phyloP scores from a whole-genome alignment of 2,888 invertebrate genomes.

The Pegoplata infirma region DNA sequence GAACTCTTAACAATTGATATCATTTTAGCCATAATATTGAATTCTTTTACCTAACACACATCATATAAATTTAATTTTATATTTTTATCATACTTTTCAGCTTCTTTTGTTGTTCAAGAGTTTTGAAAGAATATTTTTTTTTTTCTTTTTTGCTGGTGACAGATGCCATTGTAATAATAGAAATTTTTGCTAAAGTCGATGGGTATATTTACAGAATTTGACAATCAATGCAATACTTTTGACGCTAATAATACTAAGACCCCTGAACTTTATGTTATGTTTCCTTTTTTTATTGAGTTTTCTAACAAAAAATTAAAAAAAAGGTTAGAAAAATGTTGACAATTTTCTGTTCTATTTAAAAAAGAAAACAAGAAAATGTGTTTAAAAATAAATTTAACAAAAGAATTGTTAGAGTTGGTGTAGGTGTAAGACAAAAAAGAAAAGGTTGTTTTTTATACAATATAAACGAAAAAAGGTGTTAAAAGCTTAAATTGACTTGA shows the following conservation, averaged over 20 bases:
- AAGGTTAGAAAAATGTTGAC: neutral
- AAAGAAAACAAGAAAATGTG: neutral
- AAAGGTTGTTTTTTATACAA: neutral
- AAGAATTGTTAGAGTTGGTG: neutral
- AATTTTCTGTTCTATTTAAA: neutral
- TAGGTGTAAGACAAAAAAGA: neutral
- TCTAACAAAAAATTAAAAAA: neutral
- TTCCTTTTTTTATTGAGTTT: neutral
- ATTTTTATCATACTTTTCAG: neutral
- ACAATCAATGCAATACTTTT: slow-evolving; percentile 27
- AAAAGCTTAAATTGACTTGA: slow-evolving; percentile 19
- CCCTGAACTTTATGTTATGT: slow-evolving; percentile 4
- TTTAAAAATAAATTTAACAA: slow-evolving; percentile 19
- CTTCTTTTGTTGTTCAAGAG: neutral
- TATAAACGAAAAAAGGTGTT: slow-evolving; percentile 7
- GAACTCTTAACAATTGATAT: slow-evolving; percentile 6
- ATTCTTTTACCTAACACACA: slow-evolving; percentile 39
- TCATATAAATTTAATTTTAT: too few relatives aligned
- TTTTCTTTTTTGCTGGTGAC: slow-evolving; percentile 11
- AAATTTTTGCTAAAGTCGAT: neutral
- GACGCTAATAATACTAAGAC: slow-evolving; percentile 16
- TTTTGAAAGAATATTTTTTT: too few relatives aligned
- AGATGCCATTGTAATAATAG: slow-evolving; percentile 22
- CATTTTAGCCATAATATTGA: slow-evolving; percentile 26
- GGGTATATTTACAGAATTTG: slow-evolving; percentile 2